phyloP scores from a whole-genome alignment of 2,888 invertebrate genomes.

The Hyalella azteca region DNA sequence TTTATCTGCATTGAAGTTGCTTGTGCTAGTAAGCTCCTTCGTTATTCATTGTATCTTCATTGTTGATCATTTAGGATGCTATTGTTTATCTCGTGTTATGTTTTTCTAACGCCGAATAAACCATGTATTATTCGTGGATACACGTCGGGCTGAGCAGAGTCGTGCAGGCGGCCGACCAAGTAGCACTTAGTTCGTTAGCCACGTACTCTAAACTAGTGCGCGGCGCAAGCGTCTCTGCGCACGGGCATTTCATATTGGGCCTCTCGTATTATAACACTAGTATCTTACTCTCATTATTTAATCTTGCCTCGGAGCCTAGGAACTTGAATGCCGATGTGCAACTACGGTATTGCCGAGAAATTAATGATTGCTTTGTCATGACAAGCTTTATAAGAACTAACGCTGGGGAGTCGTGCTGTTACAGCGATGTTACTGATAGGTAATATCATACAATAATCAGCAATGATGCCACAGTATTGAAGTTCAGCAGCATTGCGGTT shows the following conservation, averaged over 20 bases:
- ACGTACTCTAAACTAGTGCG: slow-evolving; percentile 17
- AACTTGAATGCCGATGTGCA: too few species aligned
- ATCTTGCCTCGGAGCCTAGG: not conserved
- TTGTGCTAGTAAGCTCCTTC: not conserved
- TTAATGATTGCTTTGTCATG: too few species aligned
- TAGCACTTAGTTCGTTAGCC: slow-evolving; percentile 25
- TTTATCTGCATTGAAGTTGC: too few species aligned
- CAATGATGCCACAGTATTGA: too few species aligned
- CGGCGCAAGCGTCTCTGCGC: not conserved
- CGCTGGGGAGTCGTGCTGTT: too few species aligned
- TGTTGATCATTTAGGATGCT: slow-evolving; percentile 6
- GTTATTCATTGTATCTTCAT: not conserved
- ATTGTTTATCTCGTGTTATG: not conserved
- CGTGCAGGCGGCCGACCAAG: not conserved
- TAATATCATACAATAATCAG: too few species aligned
- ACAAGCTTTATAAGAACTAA: too few species aligned
- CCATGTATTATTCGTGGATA: not conserved
- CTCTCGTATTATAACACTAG: slow-evolving; percentile 28
- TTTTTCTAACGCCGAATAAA: too few species aligned
- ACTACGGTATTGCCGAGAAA: too few species aligned
- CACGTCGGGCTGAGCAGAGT: not conserved
- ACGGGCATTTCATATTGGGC: slow-evolving; percentile 24
- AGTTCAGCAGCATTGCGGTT: too few species aligned
- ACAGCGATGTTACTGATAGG: too few species aligned
- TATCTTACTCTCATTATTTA: slow-evolving; percentile 31